Conservation (phyloP, 2,888 invertebrate species). For the Leucophora obtusa region DNA sequence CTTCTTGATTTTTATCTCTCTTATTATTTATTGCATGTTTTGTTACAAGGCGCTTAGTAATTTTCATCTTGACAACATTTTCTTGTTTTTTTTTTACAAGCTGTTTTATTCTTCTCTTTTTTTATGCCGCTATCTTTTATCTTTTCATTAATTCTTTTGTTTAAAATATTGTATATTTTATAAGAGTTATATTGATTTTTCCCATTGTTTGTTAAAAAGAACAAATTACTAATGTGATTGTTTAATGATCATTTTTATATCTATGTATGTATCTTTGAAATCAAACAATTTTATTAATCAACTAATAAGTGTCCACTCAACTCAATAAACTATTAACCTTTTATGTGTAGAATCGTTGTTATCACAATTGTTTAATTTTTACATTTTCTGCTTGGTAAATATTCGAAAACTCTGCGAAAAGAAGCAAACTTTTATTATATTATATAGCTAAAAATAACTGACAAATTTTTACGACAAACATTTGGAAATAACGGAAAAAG, state of each 20-base stretch:
- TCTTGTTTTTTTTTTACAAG: conserved; percentile 11
- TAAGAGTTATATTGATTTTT: conserved; percentile 8
- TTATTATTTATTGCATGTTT: neutral
- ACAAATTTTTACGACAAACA: too few relatives aligned
- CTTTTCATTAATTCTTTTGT: conserved; percentile 37
- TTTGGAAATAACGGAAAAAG: too few relatives aligned
- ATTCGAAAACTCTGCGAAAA: too few relatives aligned
- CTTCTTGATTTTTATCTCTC: neutral
- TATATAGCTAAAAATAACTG: too few relatives aligned
- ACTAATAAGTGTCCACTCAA: conserved; percentile 32
- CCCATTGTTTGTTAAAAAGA: conserved; percentile 3
- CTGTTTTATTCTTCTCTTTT: conserved; percentile 22
- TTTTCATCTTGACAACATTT: neutral
- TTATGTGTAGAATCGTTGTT: conserved; percentile 6
- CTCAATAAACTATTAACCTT: conserved; percentile 2
- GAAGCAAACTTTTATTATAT: too few relatives aligned
- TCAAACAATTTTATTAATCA: conserved; percentile 49
- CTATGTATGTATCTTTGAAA: conserved; percentile 27
- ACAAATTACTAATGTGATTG: neutral
- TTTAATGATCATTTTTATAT: conserved; percentile 20
- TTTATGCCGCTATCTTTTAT: conserved; percentile 20
- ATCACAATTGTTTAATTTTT: too few relatives aligned
- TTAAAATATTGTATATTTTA: conserved; percentile 10
- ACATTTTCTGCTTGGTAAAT: too few relatives aligned
- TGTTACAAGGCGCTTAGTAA: conserved; percentile 4